Evolutionary conservation across 2,888 invertebrate species (phyloP), one percentile per base, ranked within the genome.

Genomic region (Macrosiphum euphorbiae): DNA sequence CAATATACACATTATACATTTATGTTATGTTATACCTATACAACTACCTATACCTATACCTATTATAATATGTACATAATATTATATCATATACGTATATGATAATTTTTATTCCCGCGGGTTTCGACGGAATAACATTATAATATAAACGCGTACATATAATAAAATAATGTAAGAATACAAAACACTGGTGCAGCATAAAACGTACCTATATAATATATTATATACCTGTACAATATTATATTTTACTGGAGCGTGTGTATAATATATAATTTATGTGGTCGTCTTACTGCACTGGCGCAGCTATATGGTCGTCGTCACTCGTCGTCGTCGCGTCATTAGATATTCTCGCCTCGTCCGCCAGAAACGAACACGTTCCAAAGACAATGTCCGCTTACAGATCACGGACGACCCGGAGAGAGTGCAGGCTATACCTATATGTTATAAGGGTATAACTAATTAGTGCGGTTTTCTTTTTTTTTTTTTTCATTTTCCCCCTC

Each of bases 291-390:
- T n/a, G n/a, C 78, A 78, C 35, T 4, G 44, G 35, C 20, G 35
- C 35, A 35, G 78, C 78, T 35, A 16, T 78, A 20, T 58, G 58
- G 67, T n/a, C 67, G 67, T 67, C 67, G 28, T n/a, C 67, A n/a
- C n/a, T n/a, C n/a, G 67, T n/a, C 67, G 67, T 67, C 67, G 28
- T n/a, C 67, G 67, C 4, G 67, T 78, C 78, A 35, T 78, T 41
- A 78, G 78, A 78, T 78, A 78, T 78, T 78, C 78, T 78, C 78
- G 35, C 78, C 78, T 78, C 78, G 78, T 78, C 78, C 78, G 8
- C 35, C 20, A 78, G 78, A 78, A 78, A 78, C 78, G 78, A 35
- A 78, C 78, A 78, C 35, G 78, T 78, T 78, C 20, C 78, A 78
- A 20, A 78, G 78, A 78, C 78, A 20, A 78, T 8, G 78, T 78